These are phyloP conservation scores for Stictocephala bisonia DNA, from an alignment of 2,888 invertebrate genomes.

Conservation along the genomic window DNA sequence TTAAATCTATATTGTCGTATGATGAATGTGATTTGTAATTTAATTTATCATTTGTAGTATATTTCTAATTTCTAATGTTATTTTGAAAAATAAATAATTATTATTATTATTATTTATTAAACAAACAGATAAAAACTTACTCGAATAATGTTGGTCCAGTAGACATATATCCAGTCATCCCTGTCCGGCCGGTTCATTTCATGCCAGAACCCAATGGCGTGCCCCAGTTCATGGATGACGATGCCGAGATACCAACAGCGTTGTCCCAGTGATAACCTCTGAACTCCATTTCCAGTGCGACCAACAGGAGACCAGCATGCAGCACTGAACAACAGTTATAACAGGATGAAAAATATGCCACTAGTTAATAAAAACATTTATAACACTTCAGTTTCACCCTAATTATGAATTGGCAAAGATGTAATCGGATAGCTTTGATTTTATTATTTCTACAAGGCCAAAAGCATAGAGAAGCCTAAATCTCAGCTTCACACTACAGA, in stretches of 20 bases:
- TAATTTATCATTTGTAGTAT: no score
- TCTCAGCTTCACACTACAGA: no score
- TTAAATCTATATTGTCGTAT: no score
- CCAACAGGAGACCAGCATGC: constrained; percentile 63
- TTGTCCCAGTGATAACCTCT: constrained; percentile 65
- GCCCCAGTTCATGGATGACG: constrained; percentile 66
- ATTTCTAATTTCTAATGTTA: no score
- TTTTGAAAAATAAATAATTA: not conserved
- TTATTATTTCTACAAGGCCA: no score
- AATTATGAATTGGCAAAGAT: no score
- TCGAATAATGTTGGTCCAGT: constrained; percentile 63
- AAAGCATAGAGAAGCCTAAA: no score
- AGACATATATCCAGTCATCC: constrained; percentile 64
- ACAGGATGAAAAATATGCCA: no score
- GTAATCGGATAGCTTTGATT: no score
- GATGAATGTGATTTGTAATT: no score
- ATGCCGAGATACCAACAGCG: constrained; percentile 65
- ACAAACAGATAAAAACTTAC: constrained; percentile 56
- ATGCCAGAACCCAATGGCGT: constrained; percentile 67
- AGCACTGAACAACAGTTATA: constrained; percentile 53
- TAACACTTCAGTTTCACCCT: no score
- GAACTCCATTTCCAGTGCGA: constrained; percentile 66
- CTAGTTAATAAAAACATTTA: no score
- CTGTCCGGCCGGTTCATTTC: constrained; percentile 67
- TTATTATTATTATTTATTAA: not conserved